Evolutionary conservation across 2,888 invertebrate species (phyloP), one percentile per base, ranked within the genome.

Genomic region (Acholoe squamosa): DNA sequence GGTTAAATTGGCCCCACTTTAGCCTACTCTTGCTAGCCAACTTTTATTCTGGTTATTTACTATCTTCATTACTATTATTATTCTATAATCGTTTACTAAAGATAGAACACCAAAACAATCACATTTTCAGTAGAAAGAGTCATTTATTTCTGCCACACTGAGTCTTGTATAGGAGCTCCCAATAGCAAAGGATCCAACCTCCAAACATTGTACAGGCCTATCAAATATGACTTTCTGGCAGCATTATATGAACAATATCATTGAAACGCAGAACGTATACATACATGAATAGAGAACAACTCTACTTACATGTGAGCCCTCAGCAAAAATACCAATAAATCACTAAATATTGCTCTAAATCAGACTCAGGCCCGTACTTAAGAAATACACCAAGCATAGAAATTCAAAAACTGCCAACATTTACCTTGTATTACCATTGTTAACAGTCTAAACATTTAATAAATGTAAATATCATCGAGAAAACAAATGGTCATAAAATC

Each of bases 361-460:
- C n/a, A 61, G 61, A 61, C 19, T 61, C n/a, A n/a, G 19, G 61
- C 61, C 61, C 5, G 61, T 61, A 61, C 61, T 61, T n/a, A 61
- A 61, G 19, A 61, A 61, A n/a, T 61, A 61, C 61, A 61, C 61
- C 19, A 61, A 61, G n/a, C 22, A 3, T 3, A 19, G 19, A 61
- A 61, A 61, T 1, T 19, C n/a, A 19, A 61, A 54, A 61, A 61
- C 61, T n/a, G n/a, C 61, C 61, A 61, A 61, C 61, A n/a, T 61
- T n/a, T 61, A 61, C n/a, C 61, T 61, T 61, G 61, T 61, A 61
- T n/a, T n/a, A 61, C 61, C 61, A 61, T 61, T 61, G n/a, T 61
- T n/a, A 61, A 61, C 61, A 61, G 19, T 61, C 61, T 61, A 61
- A n/a, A 61, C n/a, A 61, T 61, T 61, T 3, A 19, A 61, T 19